These are phyloP conservation scores for Drosophila planitibia DNA, from an alignment of 2,888 invertebrate genomes.

Conservation along the genomic window DNA sequence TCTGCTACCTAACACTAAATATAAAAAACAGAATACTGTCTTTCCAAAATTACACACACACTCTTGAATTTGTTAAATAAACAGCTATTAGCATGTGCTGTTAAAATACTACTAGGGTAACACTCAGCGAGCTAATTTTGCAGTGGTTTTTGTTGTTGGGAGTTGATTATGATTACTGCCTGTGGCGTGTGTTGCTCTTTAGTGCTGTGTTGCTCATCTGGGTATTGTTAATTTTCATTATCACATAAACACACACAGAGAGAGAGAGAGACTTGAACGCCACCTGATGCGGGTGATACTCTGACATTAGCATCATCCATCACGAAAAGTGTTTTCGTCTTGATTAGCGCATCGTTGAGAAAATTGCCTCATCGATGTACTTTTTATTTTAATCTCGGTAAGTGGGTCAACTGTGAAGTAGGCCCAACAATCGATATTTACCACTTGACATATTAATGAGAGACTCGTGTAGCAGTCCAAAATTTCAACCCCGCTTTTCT, in stretches of 20 bases:
- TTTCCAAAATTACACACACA: constrained; percentile 1
- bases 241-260: constrained; percentile 27
- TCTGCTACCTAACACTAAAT: background rate
- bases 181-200: constrained; percentile 61
- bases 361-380: constrained; percentile 11
- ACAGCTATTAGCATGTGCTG: background rate
- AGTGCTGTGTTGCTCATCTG: constrained; percentile 50
- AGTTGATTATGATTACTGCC: constrained; percentile 16
- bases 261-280: background rate
- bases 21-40: background rate
- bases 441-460: constrained; percentile 29
- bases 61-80: constrained; percentile 13
- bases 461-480: constrained; percentile 26
- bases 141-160: constrained; percentile 8
- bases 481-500: background rate
- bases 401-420: constrained; percentile 42
- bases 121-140: background rate
- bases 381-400: constrained; percentile 39
- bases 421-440: constrained; percentile 25
- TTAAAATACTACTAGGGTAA: constrained; percentile 10
- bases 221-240: constrained; percentile 69
- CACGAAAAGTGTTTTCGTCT: constrained; percentile 54
- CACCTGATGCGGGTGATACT: constrained; percentile 58
- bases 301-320: constrained; percentile 63
- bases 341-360: constrained; percentile 62